Evolutionary conservation across 2,888 invertebrate genomes (phyloP), one percentile per base, ranked within the genome.

Genomic region (Tetropium fuscum): DNA sequence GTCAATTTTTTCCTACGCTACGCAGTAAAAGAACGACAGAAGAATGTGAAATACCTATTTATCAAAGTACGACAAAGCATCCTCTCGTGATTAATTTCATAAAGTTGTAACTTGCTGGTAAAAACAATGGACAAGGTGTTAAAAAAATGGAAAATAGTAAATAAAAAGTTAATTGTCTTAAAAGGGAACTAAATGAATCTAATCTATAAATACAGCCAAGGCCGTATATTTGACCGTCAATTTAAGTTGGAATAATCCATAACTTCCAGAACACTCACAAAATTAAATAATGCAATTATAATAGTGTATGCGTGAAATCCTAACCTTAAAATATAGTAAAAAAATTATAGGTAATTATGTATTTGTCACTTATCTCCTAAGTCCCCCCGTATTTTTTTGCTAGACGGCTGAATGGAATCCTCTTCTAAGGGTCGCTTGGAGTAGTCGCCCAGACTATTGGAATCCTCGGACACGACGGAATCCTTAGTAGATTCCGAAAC

Each of bases 331-430:
- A 62, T 67, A 69, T 69, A 66, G 60, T 67, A 70, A 70, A 70
- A 72, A 63, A 65, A 68, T 68, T 73, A 73, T 73, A 71, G 68
- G 60, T 70, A 73, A 60, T 73, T 73, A 70, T 74, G 74, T 69
- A 75, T 76, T 74, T 81, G 85, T 85, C 86, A 85, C 86, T 85
- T 85, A 78, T 80, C 78, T 65, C 79, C 77, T 68, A 75, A 67
- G 60, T 79, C 78, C 53, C 80, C 79, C 72, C 84, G 84, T 71
- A 81, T 81, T 79, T 85, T 85, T 81, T 85, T 85, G 73, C 79
- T 79, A 61, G 84, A 83, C 70, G 83, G 83, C 66, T 83, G 84
- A 49, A 82, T 81, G 68, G 83, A 81, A 59, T 76, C 78, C 44
- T 74, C 76, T 41, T 78, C 78, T 18, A 78, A 68, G 49, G 78